Evolutionary conservation across 2,797 vertebrate genomes (phyloP).

Genomic region (Paedocypris micromegethes): DNA sequence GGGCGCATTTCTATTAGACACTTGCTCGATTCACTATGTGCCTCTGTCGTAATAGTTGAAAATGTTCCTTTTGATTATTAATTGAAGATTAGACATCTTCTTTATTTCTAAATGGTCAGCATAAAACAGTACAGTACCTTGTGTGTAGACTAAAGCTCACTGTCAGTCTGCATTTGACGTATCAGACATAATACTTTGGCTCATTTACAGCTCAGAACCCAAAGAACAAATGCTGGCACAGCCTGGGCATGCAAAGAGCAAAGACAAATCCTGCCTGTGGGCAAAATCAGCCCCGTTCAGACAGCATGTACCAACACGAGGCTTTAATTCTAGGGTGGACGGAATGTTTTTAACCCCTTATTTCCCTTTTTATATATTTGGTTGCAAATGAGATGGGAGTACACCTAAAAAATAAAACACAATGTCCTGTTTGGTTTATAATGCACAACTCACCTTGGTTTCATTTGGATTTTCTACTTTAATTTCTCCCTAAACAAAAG

Average conservation of each 20-base stretch:
- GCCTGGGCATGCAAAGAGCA: conserved; percentile 13
- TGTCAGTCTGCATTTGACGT: not conserved
- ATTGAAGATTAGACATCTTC: too few relatives aligned
- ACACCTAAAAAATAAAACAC: too few relatives aligned
- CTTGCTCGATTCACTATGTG: conserved; percentile 6
- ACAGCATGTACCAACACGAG: conserved; percentile 27
- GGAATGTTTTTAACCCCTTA: conserved; percentile 1
- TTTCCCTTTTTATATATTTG: too few relatives aligned
- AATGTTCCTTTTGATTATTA: too few relatives aligned
- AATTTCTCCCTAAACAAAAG: conserved; percentile 77
- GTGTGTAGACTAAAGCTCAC: not conserved
- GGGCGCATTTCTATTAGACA: too few relatives aligned
- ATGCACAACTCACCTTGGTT: conserved; percentile 71
- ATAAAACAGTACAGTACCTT: too few relatives aligned
- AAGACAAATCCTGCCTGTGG: conserved; percentile 20
- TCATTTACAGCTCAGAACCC: conserved; percentile 7
- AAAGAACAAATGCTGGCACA: conserved; percentile 5
- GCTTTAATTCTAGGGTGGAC: not conserved
- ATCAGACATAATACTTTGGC: conserved; percentile 2
- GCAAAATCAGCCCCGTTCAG: conserved; percentile 27
- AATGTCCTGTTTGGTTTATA: not conserved
- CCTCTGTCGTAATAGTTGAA: not conserved
- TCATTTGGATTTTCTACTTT: conserved; percentile 83
- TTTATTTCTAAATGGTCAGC: too few relatives aligned
- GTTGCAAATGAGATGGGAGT: too few relatives aligned